phyloP scores from a whole-genome alignment of 2,797 vertebrate genomes.

The Eremophila alpestris region DNA sequence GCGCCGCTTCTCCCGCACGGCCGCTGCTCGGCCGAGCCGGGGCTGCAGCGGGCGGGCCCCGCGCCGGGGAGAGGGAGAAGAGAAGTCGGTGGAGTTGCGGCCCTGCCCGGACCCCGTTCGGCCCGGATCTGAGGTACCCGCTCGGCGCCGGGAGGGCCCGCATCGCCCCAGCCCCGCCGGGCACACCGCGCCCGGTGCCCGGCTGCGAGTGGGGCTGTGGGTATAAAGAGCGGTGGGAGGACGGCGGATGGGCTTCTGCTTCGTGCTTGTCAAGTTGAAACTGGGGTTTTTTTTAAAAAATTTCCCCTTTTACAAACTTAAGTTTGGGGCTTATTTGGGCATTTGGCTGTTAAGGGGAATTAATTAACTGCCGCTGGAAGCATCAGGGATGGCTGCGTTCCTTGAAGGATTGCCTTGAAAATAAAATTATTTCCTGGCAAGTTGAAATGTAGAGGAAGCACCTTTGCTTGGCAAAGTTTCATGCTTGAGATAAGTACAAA shows the following conservation, averaged over 20 bases:
- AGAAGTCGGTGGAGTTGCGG: background rate
- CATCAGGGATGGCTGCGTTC: fast-evolving
- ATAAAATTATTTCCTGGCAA: background rate
- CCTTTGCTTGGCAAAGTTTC: background rate
- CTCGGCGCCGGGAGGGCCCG: background rate
- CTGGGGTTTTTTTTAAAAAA: fast-evolving
- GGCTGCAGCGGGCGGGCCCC: background rate
- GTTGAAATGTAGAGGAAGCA: background rate
- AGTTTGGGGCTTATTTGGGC: background rate
- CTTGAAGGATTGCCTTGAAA: background rate
- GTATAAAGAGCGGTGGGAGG: fast-evolving
- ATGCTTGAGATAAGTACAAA: background rate
- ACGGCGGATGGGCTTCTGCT: fast-evolving
- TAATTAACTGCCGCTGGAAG: background rate
- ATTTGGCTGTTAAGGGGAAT: background rate
- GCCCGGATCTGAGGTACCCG: background rate
- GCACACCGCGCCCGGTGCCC: fast-evolving
- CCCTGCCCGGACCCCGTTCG: fast-evolving
- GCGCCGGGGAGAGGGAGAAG: background rate
- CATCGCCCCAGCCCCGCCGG: background rate
- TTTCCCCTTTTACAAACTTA: fast-evolving
- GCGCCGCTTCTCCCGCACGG: fast-evolving
- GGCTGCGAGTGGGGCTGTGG: background rate
- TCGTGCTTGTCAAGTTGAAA: background rate
- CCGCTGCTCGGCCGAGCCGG: background rate